A percentile compares a stretch with the other conserved stretches of the same genome.
These are phyloP conservation scores for Sarcophaga carnaria DNA, from an alignment of 2,888 invertebrate genomes.

Conservation along the genomic window DNA sequence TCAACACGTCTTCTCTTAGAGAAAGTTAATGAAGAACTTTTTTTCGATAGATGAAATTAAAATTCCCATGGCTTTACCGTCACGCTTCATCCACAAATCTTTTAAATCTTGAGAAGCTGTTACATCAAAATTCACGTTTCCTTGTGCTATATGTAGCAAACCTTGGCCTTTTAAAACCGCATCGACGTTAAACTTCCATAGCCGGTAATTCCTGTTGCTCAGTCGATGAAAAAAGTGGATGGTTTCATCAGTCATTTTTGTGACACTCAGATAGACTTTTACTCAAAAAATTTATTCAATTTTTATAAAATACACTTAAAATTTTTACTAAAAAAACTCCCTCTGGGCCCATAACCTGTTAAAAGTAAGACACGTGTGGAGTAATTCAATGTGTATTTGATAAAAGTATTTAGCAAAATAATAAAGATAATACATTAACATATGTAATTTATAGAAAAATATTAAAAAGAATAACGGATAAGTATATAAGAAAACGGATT, in stretches of 20 bases:
- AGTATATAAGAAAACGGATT: no score
- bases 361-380: slow-evolving; percentile 17
- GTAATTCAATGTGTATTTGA: no score
- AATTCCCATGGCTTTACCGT: slow-evolving; percentile 42
- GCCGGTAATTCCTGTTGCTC: slow-evolving; percentile 43
- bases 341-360: slow-evolving; percentile 43
- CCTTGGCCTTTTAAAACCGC: slow-evolving; percentile 56
- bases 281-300: neutral
- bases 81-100: slow-evolving; percentile 47
- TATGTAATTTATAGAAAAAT: no score
- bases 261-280: neutral
- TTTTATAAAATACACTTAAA: neutral
- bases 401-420: no score
- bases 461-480: no score
- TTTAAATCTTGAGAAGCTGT: slow-evolving; percentile 47
- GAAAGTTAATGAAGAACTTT: no score
- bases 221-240: slow-evolving; percentile 49
- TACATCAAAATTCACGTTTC: slow-evolving; percentile 23
- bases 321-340: neutral
- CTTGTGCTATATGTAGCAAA: slow-evolving; percentile 33
- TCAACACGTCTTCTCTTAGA: no score
- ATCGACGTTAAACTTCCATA: slow-evolving; percentile 53
- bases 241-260: slow-evolving; percentile 45
- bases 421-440: no score
- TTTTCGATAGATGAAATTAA: slow-evolving; percentile 49